Base-by-base conservation (phyloP, 2,113 vertebrate genomes). In the Symphodus melops region DNA sequence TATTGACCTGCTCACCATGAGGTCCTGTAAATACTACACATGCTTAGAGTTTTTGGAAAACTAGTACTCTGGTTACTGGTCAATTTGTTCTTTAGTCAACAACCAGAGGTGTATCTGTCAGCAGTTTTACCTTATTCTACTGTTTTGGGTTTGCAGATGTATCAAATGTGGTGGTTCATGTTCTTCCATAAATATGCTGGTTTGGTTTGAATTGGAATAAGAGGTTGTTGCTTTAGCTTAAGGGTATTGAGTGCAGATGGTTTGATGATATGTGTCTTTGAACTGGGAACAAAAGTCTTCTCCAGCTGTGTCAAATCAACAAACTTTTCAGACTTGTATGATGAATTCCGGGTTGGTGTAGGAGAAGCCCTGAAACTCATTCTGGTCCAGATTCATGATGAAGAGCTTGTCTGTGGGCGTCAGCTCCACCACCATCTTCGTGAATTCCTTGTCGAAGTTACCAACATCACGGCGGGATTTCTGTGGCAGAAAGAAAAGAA, bases 331-430 rank as follows among this genome's bases (percentile, higher is more conserved):
- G 85, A 99, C 97, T 61, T 97, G 94, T 90, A 99, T 98, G 87
- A 99, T 93, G 83, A 96, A 99, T 83, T 99, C 98, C 1, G 98
- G 98, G 90, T 99, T 99, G 67, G 96, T 98, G 92, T 97, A 99
- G 86, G 98, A 99, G 94, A 99, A 99, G 79, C 98, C 98, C 67
- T 96, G 97, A 90, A 99, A 99, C 90, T 99, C 98, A 51, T 97
- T 98, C 93, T 99, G 98, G 95, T 99, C 97, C 95, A 99, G 95
- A 92, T 99, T 99, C 97, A 99, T 99, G 93, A 99, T 99, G 96
- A 99, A 98, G 92, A 99, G 97, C 93, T 99, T 99, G 93, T 99
- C 98, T 1, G 97, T 99, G 67, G 98, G 98, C 0, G 98, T 99
- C 86, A 99, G 95, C 77, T 98, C 97, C 89, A 98, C 96, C 4